Conservation (phyloP, 37 sponge, comb jelly and placozoan species). For the Aplysina aerophoba region DNA sequence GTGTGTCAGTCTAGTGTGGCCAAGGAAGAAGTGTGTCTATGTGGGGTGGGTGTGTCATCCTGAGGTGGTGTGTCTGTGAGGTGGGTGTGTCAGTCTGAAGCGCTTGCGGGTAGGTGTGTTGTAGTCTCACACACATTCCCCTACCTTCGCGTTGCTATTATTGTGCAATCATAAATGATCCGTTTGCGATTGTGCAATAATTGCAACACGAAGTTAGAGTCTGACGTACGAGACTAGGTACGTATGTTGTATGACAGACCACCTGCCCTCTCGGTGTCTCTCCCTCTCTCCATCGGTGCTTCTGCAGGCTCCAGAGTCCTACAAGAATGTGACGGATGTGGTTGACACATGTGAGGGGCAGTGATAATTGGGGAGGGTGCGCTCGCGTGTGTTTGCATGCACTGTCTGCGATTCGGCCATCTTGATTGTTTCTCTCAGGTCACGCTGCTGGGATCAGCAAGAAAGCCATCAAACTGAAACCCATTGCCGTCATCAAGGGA, state of each 20-base stretch:
- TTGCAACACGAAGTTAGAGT: too few relatives aligned
- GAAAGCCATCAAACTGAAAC: conserved; percentile 91
- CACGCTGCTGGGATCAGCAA: conserved; percentile 98
- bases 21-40: conserved; percentile 89
- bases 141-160: too few relatives aligned
- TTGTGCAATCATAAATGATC: too few relatives aligned
- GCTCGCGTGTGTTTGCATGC: neutral
- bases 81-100: neutral
- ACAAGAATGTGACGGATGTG: conserved; percentile 99
- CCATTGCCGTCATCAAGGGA: conserved; percentile 99
- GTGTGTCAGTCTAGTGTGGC: conserved; percentile 97
- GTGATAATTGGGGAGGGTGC: neutral
- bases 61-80: neutral
- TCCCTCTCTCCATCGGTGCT: neutral
- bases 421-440: conserved; percentile 57
- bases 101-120: neutral
- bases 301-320: conserved; percentile 94
- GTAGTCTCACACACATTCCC: too few relatives aligned
- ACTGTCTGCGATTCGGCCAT: neutral
- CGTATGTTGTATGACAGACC: too few relatives aligned
- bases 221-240: too few relatives aligned
- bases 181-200: too few relatives aligned
- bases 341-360: conserved; percentile 89
- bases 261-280: neutral
- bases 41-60: neutral